Evolutionary conservation across 2,797 vertebrate genomes (phyloP), one percentile per base, ranked within the genome.

Genomic region (Sus cebifrons): DNA sequence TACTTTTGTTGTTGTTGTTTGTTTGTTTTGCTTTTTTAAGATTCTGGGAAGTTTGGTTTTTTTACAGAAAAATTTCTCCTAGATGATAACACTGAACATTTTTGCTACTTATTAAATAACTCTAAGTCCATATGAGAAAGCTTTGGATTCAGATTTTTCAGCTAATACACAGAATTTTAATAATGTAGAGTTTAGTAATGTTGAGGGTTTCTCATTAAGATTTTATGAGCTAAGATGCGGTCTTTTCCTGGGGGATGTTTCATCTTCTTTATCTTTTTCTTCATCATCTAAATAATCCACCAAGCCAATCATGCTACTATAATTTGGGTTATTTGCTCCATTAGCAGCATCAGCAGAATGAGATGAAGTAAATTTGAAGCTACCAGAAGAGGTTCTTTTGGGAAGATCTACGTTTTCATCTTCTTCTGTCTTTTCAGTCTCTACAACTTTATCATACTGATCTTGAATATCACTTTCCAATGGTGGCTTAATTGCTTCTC

Each of bases 271-370:
- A 0, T 99, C 99, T 9, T 89, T 81, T 4, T 95, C 73, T 29
- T 99, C 99, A 70, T 99, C 99, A 16, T 99, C 99, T 10, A 99
- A 99, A 97, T 99, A 99, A 98, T 99, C 99, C 98, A 99, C 99
- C 84, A 99, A 98, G 85, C 98, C 98, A 67, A 99, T 98, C 62
- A 99, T 96, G 87, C 98, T 99, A 98, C 99, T 99, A 93, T 98
- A 97, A 89, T 98, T 99, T 98, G 99, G 98, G 96, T 98, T 98
- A 7, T 98, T 99, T n/a, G 98, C 98, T 96, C 98, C 98, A 15
- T 99, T 99, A 97, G 98, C 99, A 97, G 98, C 98, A 92, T 98
- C 98, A 98, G 98, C 96, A 95, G 98, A 96, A 97, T 98, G 98
- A 98, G 97, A 98, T 97, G 99, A 98, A 95, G 97, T 98, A 97